Evolutionary conservation across 2,888 invertebrate genomes (phyloP).

Genomic region (Dorcus hopei): DNA sequence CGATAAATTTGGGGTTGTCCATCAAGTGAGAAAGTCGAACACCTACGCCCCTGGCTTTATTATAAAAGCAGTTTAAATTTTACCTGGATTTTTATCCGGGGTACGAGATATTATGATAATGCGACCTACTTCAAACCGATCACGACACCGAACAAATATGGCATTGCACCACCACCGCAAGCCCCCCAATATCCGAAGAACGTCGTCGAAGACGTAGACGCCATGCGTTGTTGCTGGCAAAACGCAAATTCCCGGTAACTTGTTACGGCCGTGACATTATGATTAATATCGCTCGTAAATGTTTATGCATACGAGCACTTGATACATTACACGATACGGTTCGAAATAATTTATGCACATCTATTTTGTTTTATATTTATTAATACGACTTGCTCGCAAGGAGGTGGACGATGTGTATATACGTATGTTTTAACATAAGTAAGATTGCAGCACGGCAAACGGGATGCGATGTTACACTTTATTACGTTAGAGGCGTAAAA

Average conservation of each 20-base stretch:
- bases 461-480: too few species aligned
- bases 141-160: slow-evolving; percentile 38
- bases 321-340: not conserved
- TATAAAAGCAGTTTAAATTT: slow-evolving; percentile 25
- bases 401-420: too few species aligned
- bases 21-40: too few species aligned
- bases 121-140: slow-evolving; percentile 43
- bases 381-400: not conserved
- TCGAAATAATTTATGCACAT: not conserved
- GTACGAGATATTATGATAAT: slow-evolving; percentile 42
- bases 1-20: too few species aligned
- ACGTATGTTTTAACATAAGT: too few species aligned
- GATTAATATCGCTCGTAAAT: not conserved
- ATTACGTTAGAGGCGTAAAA: too few species aligned
- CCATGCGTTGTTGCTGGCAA: not conserved
- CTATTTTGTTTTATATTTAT: not conserved
- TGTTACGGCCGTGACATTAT: not conserved
- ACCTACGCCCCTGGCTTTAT: slow-evolving; percentile 22
- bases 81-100: slow-evolving; percentile 38
- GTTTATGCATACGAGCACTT: not conserved
- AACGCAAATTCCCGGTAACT: not conserved
- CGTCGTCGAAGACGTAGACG: too few species aligned
- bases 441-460: too few species aligned
- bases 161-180: slow-evolving; percentile 31
- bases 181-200: not conserved